A percentile compares a stretch with the other conserved stretches of the same genome.
These are phyloP conservation scores for Zoanthus solanderi DNA, from an alignment of 92 coral and sea anemone species.

Conservation along the genomic window DNA sequence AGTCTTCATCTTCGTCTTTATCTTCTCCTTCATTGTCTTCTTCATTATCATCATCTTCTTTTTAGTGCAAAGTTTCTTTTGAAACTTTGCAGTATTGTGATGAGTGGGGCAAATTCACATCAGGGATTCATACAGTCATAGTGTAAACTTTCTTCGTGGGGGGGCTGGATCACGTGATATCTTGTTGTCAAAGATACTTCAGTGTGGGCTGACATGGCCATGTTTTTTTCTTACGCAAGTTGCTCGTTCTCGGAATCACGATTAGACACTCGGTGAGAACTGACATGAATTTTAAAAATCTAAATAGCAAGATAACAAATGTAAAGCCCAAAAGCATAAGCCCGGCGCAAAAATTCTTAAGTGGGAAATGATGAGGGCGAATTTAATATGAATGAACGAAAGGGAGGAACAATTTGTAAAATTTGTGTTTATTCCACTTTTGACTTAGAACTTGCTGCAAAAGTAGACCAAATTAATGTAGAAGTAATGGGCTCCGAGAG, in stretches of 20 bases:
- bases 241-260: constrained; percentile 27
- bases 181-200: constrained; percentile 31
- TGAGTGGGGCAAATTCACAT: too few relatives aligned
- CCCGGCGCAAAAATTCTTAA: constrained; percentile 30
- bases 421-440: constrained; percentile 19
- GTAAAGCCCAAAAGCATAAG: constrained; percentile 20
- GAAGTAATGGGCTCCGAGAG: constrained; percentile 33
- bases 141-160: constrained; percentile 27
- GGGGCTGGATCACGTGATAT: constrained; percentile 29
- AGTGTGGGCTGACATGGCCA: constrained; percentile 35
- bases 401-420: constrained; percentile 17
- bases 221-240: constrained; percentile 33
- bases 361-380: constrained; percentile 21
- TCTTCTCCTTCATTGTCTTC: too few relatives aligned
- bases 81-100: too few relatives aligned
- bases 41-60: too few relatives aligned
- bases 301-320: constrained; percentile 33
- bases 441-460: constrained; percentile 33
- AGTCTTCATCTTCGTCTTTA: too few relatives aligned
- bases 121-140: too few relatives aligned
- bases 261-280: constrained; percentile 29
- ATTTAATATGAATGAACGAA: constrained; percentile 31
- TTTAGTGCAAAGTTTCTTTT: too few relatives aligned
- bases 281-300: constrained; percentile 27
- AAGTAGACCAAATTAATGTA: constrained; percentile 36